Conservation (phyloP, 2,888 invertebrate genomes). For the Ametastegia equiseti region DNA sequence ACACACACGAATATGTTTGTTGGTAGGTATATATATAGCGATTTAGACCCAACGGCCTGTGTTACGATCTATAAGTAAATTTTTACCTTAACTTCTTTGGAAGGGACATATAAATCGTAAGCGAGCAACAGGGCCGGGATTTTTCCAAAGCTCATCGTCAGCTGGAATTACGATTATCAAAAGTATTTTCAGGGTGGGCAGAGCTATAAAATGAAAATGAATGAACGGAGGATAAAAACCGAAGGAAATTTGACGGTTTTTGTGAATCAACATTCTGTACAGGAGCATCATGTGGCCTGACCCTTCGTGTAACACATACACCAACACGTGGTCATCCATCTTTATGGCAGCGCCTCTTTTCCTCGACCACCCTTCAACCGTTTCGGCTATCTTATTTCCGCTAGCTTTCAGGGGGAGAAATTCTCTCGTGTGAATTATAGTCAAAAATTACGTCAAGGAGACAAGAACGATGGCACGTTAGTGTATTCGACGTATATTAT, state of each 20-base stretch:
- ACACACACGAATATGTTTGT: not conserved
- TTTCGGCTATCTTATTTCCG: slow-evolving; percentile 36
- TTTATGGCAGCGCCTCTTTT: not conserved
- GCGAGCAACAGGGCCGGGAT: not conserved
- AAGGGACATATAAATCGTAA: not conserved
- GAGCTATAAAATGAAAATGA: not conserved
- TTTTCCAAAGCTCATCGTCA: not conserved
- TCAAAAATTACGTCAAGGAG: slow-evolving; percentile 27
- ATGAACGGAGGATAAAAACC: not conserved
- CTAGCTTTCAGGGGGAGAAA: not conserved
- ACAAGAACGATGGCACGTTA: slow-evolving; percentile 12
- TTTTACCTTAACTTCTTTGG: not conserved
- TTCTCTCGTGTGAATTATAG: slow-evolving; percentile 22
- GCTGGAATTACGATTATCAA: not conserved
- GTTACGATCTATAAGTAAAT: not conserved
- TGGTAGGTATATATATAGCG: no score
- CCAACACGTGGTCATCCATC: not conserved
- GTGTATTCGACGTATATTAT: not conserved
- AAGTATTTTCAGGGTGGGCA: not conserved
- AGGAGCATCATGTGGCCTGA: not conserved
- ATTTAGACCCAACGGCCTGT: not conserved
- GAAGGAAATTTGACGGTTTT: not conserved
- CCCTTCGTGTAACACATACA: not conserved
- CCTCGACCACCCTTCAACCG: not conserved
- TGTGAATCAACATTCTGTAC: not conserved